Base-by-base conservation (phyloP, 2,888 invertebrate genomes). In the Matsumyia berberina region DNA sequence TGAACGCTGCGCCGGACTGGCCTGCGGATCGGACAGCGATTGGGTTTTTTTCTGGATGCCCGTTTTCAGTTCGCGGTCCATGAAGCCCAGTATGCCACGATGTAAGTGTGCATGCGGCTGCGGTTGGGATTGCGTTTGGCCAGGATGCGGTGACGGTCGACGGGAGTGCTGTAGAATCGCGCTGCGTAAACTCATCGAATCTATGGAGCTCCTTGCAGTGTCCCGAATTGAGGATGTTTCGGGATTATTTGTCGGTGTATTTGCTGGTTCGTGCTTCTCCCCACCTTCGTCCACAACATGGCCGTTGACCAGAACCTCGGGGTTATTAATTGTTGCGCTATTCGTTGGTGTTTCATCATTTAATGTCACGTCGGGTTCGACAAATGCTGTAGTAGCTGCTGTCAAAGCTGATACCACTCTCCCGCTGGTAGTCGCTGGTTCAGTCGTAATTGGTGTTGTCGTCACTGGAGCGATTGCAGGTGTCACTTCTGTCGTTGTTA, bases 1-100 rank as follows among this genome's bases (percentile, higher is more conserved):
- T 46, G 92, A 92, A 58, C 92, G 89, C 87, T 92, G 92, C 15
- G 92, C 92, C 37, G 92, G 92, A 88, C 92, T 92, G 1, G 92
- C 91, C 85, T 91, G 91, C 1, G 92, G 92, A 88, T 92, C 92
- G 0, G 92, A 92, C 4, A 92, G 87, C 2, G 92, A 90, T 80
- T 92, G 92, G 62, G 90, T 88, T 64, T 91, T 91, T 51, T 91
- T 90, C 0, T 88, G 88, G 0, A 89, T 87, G 35, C 89, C 88
- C 57, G 89, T 89, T 86, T 91, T 92, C 1, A 92, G 87, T 87
- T 92, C 91, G 5, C 92, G 90, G 87, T 92, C 92, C 88, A 92
- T 91, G 82, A 91, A 92, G 49, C 92, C 91, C 55, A 92, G 86
- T 19, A 92, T 92, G 76, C 92, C 92, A 57, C 90, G 90, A 87